Evolutionary conservation across 2,797 vertebrate genomes (phyloP).

Genomic region (Diglossa cyanea): DNA sequence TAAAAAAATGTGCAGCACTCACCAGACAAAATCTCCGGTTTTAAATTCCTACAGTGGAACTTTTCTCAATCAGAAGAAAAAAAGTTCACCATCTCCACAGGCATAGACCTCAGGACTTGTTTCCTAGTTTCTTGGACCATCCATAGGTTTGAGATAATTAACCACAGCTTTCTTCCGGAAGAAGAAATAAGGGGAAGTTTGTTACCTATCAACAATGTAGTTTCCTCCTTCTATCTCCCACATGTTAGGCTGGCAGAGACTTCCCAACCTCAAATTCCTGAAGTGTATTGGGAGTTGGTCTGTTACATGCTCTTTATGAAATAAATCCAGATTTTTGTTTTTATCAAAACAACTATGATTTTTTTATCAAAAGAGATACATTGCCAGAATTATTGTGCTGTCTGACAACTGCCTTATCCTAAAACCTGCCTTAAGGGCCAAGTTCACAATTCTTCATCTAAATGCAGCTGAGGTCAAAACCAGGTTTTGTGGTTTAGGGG

Average conservation of each 20-base stretch:
- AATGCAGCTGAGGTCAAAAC: background rate
- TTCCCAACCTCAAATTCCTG: background rate
- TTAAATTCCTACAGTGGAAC: background rate
- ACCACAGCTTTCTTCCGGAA: background rate
- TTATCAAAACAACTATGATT: background rate
- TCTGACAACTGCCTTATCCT: background rate
- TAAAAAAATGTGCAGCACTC: background rate
- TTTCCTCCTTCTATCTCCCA: background rate
- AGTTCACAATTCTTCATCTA: background rate
- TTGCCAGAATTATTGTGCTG: background rate
- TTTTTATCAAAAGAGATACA: background rate
- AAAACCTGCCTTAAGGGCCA: background rate
- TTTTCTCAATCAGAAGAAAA: background rate
- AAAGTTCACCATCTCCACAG: background rate
- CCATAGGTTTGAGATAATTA: background rate
- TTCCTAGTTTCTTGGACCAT: background rate
- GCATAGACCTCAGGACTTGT: background rate
- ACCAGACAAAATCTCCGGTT: background rate
- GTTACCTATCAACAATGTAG: background rate
- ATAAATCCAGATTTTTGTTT: background rate
- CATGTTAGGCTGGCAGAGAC: background rate
- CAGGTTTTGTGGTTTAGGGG: background rate
- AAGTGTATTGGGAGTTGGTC: background rate
- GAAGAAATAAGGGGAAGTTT: background rate
- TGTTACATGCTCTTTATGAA: background rate